Conservation (phyloP, 2,113 vertebrate species). For the Channa argus region DNA sequence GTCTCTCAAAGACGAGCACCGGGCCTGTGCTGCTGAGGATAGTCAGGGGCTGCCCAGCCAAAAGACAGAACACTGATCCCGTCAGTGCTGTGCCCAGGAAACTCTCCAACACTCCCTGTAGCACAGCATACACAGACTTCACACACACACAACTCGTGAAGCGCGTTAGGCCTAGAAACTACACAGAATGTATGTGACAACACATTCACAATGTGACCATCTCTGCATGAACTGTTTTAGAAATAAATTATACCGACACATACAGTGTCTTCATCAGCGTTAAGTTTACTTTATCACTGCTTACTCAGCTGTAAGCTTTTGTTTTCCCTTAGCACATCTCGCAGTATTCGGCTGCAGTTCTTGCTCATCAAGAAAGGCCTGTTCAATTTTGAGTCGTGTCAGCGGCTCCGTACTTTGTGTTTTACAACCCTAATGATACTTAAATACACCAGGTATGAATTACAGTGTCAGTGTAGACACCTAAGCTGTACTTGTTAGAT, state of each 20-base stretch:
- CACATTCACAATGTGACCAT: too few species aligned
- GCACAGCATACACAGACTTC: conserved; percentile 34
- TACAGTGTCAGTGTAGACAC: background rate
- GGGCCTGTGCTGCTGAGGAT: conserved; percentile 98
- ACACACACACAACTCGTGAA: background rate
- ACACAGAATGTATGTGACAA: background rate
- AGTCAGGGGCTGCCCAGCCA: conserved; percentile 94
- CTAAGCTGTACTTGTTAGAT: background rate
- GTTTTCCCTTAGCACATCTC: conserved; percentile 4
- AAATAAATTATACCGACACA: background rate
- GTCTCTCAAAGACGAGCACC: conserved; percentile 94
- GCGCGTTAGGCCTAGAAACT: background rate
- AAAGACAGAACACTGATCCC: conserved; percentile 92
- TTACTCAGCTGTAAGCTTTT: conserved; percentile 10
- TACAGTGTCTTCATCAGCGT: too few species aligned
- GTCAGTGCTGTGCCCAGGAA: conserved; percentile 95
- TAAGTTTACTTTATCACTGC: too few species aligned
- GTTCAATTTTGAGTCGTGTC: conserved; percentile 25
- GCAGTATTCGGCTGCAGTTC: conserved; percentile 9
- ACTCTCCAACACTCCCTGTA: conserved; percentile 95
- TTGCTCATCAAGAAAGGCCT: conserved; percentile 41
- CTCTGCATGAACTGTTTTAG: background rate
- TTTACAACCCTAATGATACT: background rate
- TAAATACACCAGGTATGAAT: background rate
- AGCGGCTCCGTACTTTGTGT: background rate